These are phyloP conservation scores for Eclectus roratus DNA, from an alignment of 2,113 vertebrate genomes.

Conservation along the genomic window DNA sequence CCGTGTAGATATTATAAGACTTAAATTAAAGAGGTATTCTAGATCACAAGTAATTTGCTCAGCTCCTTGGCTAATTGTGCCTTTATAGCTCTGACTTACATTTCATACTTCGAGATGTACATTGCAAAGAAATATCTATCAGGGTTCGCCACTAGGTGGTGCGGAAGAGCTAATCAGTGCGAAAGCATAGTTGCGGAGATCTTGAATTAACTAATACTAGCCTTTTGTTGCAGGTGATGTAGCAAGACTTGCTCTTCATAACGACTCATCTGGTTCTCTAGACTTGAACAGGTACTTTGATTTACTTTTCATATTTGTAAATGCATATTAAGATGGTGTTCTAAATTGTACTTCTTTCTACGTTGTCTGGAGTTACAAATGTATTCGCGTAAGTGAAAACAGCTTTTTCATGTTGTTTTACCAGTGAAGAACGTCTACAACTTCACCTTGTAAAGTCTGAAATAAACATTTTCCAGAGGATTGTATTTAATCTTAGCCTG, in stretches of 20 bases:
- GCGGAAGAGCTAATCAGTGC: not conserved
- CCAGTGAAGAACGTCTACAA: not conserved
- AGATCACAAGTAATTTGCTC: not conserved
- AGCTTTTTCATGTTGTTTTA: not conserved
- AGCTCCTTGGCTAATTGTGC: not conserved
- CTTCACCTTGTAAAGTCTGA: not conserved
- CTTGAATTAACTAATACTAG: not conserved
- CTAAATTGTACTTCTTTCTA: not conserved
- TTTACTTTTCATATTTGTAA: not conserved
- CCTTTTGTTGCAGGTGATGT: not conserved
- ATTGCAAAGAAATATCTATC: not conserved
- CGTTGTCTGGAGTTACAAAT: not conserved
- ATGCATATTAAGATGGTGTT: not conserved
- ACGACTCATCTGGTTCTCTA: not conserved
- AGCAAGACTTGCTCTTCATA: not conserved
- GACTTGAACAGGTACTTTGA: not conserved
- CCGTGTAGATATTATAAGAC: not conserved
- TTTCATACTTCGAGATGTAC: fast-evolving
- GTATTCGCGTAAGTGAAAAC: not conserved
- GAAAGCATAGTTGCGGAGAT: not conserved
- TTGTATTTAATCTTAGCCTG: not conserved
- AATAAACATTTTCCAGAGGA: not conserved
- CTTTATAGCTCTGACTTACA: not conserved
- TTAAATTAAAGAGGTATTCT: not conserved
- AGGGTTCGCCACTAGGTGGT: constrained; percentile 26